phyloP scores from a whole-genome alignment of 53 echinoderm and acorn worm genomes.

The Paracentrotus lividus region DNA sequence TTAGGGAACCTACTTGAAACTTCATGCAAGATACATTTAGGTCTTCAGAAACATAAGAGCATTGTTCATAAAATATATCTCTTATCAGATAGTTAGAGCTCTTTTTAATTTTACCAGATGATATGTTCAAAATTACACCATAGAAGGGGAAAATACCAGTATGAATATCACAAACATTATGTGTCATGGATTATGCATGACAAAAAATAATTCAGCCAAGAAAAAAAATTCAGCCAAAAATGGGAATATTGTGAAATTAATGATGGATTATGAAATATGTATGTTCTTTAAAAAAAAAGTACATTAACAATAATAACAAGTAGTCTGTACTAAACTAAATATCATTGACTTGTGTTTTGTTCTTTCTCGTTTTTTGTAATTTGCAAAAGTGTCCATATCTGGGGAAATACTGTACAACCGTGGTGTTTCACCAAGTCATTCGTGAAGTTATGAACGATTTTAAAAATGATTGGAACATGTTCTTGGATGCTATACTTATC shows the following conservation, averaged over 20 bases:
- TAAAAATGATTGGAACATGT: too few species aligned
- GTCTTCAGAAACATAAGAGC: background rate
- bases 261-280: background rate
- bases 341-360: background rate
- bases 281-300: background rate
- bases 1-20: background rate
- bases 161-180: background rate
- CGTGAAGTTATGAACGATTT: too few species aligned
- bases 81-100: background rate
- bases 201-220: background rate
- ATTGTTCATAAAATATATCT: background rate
- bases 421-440: too few species aligned
- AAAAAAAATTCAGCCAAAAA: background rate
- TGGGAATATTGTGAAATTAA: too few species aligned
- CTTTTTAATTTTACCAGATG: too few species aligned
- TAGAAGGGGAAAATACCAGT: background rate
- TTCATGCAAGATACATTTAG: background rate
- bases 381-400: background rate
- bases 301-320: background rate
- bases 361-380: background rate
- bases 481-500: too few species aligned
- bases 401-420: background rate
- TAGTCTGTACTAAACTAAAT: background rate
- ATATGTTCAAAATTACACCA: too few species aligned
- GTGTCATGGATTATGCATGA: background rate